Base-by-base conservation (phyloP, 2,113 vertebrate species). In the Corythornis cristatus region DNA sequence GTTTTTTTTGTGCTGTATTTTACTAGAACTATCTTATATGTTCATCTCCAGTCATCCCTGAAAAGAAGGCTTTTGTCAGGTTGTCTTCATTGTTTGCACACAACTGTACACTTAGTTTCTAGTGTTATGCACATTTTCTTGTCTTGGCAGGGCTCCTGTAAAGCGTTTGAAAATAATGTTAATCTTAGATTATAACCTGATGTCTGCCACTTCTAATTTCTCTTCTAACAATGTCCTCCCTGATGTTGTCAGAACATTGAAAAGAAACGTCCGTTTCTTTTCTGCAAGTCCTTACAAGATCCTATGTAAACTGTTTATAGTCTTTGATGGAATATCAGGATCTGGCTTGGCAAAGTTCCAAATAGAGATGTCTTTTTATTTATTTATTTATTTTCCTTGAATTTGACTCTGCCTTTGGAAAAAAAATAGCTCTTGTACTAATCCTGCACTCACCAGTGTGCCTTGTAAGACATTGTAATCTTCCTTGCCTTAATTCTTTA, bases 401-500 rank as follows among this genome's bases (percentile, higher is more conserved):
- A 28, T 65, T 86, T 83, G 20, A 60, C 25, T 70, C 12, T 76
- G 64, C 33, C 8, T 58, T 15, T 80, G n/a, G 37, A 37, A 51
- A 68, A 66, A 78, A 16, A 10, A 1, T 2, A 74, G 5, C 5
- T 54, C 7, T 71, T 66, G 4, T 65, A 26, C 35, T 71, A 50
- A 15, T 64, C 15, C 45, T 51, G 6, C 46, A 7, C 6, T 70
- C 7, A 42, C 3, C 21, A 2, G 72, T 90, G 79, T 4, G 2
- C 13, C 23, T 56, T 45, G 20, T 78, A 50, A 84, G 58, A 21
- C 5, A 6, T 7, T 43, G 20, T 61, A 31, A 22, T 58, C 12
- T 37, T 8, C 6, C 29, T 66, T 89, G 78, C 33, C 64, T 78
- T 92, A 85, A 62, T 93, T 95, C 19, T 85, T 76, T 40, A 17